Conservation (phyloP, 2,888 invertebrate genomes). For the Orgyia antiqua region DNA sequence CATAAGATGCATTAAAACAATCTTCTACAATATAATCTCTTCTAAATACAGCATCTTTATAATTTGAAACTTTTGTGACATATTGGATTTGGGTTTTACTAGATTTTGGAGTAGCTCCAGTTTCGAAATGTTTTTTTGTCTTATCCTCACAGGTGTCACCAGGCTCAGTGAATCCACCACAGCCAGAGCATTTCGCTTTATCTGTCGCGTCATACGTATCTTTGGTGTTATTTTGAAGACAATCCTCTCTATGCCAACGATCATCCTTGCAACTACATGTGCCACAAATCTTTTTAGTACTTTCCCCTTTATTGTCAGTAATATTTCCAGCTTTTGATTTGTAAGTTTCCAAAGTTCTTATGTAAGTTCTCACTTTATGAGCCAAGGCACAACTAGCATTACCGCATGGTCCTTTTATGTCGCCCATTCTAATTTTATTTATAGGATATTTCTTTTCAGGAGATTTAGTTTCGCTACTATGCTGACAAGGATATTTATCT, state of each 20-base stretch:
- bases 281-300: slow-evolving; percentile 53
- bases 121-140: slow-evolving; percentile 37
- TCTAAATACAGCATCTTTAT: slow-evolving; percentile 37
- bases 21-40: slow-evolving; percentile 40
- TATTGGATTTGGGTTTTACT: slow-evolving; percentile 45
- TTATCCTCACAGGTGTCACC: slow-evolving; percentile 56
- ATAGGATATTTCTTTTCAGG: slow-evolving; percentile 45
- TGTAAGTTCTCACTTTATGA: slow-evolving; percentile 61
- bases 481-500: slow-evolving; percentile 34
- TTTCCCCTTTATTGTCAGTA: slow-evolving; percentile 29
- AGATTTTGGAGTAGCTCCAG: slow-evolving; percentile 38
- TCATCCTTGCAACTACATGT: slow-evolving; percentile 62
- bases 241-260: slow-evolving; percentile 53
- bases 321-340: slow-evolving; percentile 38
- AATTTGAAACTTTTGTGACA: slow-evolving; percentile 37
- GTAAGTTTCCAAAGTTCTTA: slow-evolving; percentile 56
- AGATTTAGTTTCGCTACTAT: slow-evolving; percentile 18
- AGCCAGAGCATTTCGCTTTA: slow-evolving; percentile 40
- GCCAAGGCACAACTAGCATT: slow-evolving; percentile 62
- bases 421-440: slow-evolving; percentile 66
- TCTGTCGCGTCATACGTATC: slow-evolving; percentile 10
- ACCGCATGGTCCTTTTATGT: slow-evolving; percentile 67
- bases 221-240: slow-evolving; percentile 35
- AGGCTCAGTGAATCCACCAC: slow-evolving; percentile 39
- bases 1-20: slow-evolving; percentile 21